phyloP scores from a whole-genome alignment of 2,113 vertebrate genomes.

The Macrotis lagotis region DNA sequence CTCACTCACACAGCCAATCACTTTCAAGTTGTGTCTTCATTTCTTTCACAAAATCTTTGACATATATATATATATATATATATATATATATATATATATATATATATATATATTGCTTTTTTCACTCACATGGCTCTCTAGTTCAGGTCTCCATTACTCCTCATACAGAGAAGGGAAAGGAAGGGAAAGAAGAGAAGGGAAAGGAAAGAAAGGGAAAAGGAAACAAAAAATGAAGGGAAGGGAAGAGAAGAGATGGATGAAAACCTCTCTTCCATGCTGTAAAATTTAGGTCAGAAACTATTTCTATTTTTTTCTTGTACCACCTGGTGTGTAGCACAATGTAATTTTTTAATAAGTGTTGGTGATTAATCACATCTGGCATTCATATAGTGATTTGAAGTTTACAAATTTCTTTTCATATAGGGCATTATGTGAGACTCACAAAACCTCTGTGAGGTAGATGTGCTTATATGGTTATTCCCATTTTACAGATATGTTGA shows the following conservation, averaged over 20 bases:
- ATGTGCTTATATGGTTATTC: background rate
- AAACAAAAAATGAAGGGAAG: background rate
- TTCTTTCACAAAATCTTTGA: too few species aligned
- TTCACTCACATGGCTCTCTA: too few species aligned
- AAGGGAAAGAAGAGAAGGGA: too few species aligned
- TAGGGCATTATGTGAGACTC: background rate
- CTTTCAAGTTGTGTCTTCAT: too few species aligned
- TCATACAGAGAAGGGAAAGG: too few species aligned
- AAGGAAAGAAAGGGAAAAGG: too few species aligned
- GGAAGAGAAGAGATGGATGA: background rate
- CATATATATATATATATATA: too few species aligned
- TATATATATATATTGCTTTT: too few species aligned
- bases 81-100: too few species aligned
- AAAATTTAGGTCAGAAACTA: background rate
- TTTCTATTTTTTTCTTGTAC: background rate
- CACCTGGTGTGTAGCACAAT: too few species aligned
- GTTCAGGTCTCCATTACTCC: too few species aligned
- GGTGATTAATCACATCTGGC: background rate
- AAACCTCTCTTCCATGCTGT: background rate
- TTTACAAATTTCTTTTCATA: background rate
- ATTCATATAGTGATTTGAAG: background rate
- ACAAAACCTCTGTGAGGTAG: background rate
- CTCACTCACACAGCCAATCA: too few species aligned
- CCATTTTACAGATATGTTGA: background rate
- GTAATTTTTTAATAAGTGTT: background rate